Evolutionary conservation across 2,888 invertebrate genomes (phyloP).

Genomic region (Nymphalis urticae): DNA sequence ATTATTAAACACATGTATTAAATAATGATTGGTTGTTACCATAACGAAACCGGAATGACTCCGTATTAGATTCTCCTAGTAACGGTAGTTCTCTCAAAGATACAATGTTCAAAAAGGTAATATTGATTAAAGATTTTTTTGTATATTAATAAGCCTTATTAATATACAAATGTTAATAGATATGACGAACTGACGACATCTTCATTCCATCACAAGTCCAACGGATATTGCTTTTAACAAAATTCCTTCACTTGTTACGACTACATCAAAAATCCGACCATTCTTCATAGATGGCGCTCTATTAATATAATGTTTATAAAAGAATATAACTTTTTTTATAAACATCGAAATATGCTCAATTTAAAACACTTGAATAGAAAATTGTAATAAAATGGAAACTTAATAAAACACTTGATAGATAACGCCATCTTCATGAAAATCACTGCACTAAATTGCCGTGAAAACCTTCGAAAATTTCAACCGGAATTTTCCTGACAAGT

Average conservation of each 20-base stretch:
- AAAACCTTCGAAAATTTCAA: conserved; percentile 35
- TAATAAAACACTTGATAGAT: background rate
- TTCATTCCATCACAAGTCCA: background rate
- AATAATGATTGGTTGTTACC: no score
- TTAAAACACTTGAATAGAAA: no score
- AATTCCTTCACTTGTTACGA: background rate
- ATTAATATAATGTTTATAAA: background rate
- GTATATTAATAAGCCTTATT: no score
- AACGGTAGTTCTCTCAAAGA: no score
- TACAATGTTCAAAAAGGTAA: no score
- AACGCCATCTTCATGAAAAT: conserved; percentile 42
- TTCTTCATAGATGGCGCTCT: conserved; percentile 13
- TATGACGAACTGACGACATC: conserved; percentile 2
- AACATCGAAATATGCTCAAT: no score
- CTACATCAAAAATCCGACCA: background rate
- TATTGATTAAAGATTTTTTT: no score
- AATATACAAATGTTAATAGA: background rate
- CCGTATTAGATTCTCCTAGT: no score
- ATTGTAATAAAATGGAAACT: background rate
- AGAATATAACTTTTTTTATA: no score
- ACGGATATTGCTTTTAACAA: background rate
- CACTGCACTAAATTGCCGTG: conserved; percentile 18
- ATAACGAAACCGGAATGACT: no score
- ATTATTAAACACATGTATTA: no score
- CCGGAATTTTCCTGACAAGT: conserved; percentile 1